A percentile compares a stretch with the other conserved stretches of the same genome.
Conservation (phyloP, 2,888 invertebrate genomes). For the Machimus rusticus region DNA sequence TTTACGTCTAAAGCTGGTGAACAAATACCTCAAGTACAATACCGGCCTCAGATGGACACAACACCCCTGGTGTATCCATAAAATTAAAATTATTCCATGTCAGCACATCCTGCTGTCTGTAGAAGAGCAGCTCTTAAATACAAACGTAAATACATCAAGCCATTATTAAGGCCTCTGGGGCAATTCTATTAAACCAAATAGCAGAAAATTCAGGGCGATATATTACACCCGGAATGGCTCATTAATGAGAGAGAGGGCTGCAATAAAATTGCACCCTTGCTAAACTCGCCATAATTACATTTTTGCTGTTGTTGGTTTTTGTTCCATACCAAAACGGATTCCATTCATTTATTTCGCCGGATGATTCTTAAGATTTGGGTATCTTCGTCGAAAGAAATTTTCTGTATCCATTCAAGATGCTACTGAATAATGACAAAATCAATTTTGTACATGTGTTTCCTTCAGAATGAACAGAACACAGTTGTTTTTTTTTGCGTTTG, state of each 20-base stretch:
- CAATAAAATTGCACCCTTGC: slow-evolving; percentile 41
- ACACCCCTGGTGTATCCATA: neutral
- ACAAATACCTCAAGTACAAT: neutral
- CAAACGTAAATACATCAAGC: slow-evolving; percentile 1
- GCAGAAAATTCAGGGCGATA: slow-evolving; percentile 28
- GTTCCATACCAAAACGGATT: neutral
- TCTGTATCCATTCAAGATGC: neutral
- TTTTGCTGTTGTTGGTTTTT: slow-evolving; percentile 8
- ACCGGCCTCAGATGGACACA: neutral
- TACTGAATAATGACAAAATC: slow-evolving; percentile 36
- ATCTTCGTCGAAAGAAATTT: neutral
- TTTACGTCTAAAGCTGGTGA: neutral
- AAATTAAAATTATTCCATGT: slow-evolving; percentile 9
- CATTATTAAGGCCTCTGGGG: slow-evolving; percentile 14
- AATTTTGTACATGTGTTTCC: slow-evolving; percentile 39
- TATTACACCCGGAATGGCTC: slow-evolving; percentile 24
- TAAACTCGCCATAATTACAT: slow-evolving; percentile 28
- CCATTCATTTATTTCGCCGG: slow-evolving; percentile 8
- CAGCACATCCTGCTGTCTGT: neutral
- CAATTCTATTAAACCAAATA: slow-evolving; percentile 34
- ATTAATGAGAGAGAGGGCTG: slow-evolving; percentile 29
- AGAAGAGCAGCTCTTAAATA: neutral
- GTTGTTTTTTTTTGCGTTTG: neutral
- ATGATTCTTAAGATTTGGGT: slow-evolving; percentile 14
- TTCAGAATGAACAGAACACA: neutral